These are phyloP conservation scores for Bimastos eiseni DNA, from an alignment of 2,888 invertebrate genomes.

Conservation along the genomic window DNA sequence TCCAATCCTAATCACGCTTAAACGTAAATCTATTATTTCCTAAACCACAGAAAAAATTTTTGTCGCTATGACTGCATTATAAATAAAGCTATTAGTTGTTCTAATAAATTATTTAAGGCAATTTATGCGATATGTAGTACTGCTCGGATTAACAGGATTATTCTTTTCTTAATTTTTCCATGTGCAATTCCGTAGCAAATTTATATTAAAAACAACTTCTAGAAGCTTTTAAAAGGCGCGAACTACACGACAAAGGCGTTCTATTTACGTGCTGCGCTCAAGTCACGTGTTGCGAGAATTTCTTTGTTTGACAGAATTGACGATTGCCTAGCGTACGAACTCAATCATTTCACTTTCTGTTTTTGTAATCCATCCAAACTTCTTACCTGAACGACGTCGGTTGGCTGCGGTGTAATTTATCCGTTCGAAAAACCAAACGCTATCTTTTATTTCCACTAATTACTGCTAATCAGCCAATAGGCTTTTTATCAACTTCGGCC, in stretches of 20 bases:
- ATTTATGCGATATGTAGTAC: not conserved
- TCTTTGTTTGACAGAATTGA: conserved; percentile 4
- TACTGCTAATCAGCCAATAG: not conserved
- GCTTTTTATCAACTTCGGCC: conserved; percentile 6
- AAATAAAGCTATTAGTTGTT: not conserved
- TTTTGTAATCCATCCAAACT: not conserved
- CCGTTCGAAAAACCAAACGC: not conserved
- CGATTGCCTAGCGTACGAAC: not conserved
- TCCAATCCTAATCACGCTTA: no score
- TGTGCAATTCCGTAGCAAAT: not conserved
- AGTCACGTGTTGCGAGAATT: not conserved
- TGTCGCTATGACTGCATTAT: no score
- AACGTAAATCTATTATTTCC: not conserved
- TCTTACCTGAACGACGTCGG: not conserved
- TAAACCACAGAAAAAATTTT: not conserved
- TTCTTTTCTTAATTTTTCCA: not conserved
- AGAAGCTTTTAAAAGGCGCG: not conserved
- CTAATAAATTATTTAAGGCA: not conserved
- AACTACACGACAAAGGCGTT: not conserved
- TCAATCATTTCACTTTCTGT: not conserved
- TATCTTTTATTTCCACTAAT: not conserved
- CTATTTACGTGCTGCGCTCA: not conserved
- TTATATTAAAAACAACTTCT: not conserved
- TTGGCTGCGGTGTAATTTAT: not conserved
- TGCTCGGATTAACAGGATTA: not conserved